Percentiles rank a stretch among this genome's conserved stretches.
Evolutionary conservation across 2,113 vertebrate genomes (phyloP).

Genomic region (Indicator maculatus): DNA sequence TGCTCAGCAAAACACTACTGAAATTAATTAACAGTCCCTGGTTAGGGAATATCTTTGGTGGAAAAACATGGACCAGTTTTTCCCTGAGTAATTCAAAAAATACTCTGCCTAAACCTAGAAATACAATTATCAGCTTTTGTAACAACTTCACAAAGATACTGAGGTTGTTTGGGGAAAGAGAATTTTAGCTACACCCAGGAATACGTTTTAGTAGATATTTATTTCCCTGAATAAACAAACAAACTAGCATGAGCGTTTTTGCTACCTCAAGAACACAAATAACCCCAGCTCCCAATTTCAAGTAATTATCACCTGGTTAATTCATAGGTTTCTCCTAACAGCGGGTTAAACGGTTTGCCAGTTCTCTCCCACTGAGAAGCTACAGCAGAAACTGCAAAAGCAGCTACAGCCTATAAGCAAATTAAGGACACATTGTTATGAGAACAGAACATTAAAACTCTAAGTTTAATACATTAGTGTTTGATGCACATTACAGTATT

Average conservation of each 20-base stretch:
- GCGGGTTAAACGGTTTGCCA: conserved; percentile 97
- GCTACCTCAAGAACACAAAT: background rate
- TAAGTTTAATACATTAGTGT: background rate
- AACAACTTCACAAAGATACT: background rate
- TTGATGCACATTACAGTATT: background rate
- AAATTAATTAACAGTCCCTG: background rate
- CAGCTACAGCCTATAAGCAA: conserved; percentile 85
- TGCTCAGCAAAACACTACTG: background rate
- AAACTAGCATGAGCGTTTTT: background rate
- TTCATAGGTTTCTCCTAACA: conserved; percentile 95
- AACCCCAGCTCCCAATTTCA: background rate
- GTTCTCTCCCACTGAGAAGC: conserved; percentile 98
- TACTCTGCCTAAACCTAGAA: background rate
- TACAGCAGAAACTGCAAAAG: conserved; percentile 94
- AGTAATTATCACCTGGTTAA: conserved; percentile 82
- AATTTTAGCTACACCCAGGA: background rate
- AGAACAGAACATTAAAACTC: background rate
- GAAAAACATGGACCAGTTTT: background rate
- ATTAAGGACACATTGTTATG: background rate
- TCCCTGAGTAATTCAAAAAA: background rate
- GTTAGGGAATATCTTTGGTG: background rate
- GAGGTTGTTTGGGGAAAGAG: background rate
- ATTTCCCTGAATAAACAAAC: background rate
- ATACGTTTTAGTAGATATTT: background rate
- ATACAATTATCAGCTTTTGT: background rate